Evolutionary conservation across 2,797 vertebrate species (phyloP), one percentile per base, ranked within the genome.

Genomic region (Loriculus beryllinus): DNA sequence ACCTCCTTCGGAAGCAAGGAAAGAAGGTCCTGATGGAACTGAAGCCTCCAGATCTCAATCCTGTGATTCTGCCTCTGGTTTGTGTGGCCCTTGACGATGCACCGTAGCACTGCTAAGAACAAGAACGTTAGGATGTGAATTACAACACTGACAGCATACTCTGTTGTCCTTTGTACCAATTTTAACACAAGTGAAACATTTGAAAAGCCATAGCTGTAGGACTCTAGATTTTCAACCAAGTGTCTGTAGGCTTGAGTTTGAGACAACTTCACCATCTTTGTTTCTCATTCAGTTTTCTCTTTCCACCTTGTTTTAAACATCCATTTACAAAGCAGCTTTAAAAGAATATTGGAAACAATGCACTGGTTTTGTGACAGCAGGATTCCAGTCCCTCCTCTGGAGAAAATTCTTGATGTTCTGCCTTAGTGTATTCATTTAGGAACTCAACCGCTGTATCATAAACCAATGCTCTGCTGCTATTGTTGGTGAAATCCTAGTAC

Each of bases 321-420:
- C 33, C 40, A 18, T 48, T 88, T 56, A 56, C 39, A 51, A 45
- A 82, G 51, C 19, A 52, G 59, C 52, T 62, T 42, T 60, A 70
- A 65, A 47, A 90, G 74, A 51, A 11, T n/a, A 51, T 10, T 74
- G 71, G 71, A 70, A 85, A 85, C 91, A 82, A 63, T 47, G 33
- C 37, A 26, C 42, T 85, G 72, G 48, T 68, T 86, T 69, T 81
- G 54, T 77, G 69, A 59, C 91, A 77, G 88, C 60, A 56, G 78
- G 86, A 47, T 51, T 72, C 51, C 64, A 31, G 49, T 47, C 18
- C 29, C 74, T 76, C 57, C 49, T 80, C 78, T 54, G 72, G 40
- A 86, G 63, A 74, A 76, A 82, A 86, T 67, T 47, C 20, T 75
- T 82, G 62, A 35, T 45, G 49, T 63, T 77, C 43, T 75, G 68